These are phyloP conservation scores for Ceraclea dissimilis DNA, from an alignment of 2,888 invertebrate genomes.

Conservation along the genomic window DNA sequence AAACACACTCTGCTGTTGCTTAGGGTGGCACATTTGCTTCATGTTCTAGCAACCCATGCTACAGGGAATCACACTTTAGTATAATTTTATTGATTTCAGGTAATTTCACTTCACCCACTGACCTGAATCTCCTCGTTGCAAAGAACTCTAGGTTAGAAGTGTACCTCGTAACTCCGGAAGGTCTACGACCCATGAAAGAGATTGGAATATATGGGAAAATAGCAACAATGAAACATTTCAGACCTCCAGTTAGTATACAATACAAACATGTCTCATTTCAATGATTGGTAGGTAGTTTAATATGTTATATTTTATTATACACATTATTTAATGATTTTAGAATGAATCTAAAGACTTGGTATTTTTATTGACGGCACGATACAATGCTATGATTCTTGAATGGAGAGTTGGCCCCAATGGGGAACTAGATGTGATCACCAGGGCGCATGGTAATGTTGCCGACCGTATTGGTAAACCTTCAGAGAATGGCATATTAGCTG, in stretches of 20 bases:
- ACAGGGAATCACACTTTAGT: no score
- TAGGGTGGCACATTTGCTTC: no score
- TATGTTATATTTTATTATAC: background rate
- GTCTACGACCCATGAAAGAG: slow-evolving; percentile 89
- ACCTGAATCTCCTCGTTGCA: slow-evolving; percentile 91
- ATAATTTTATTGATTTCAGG: slow-evolving; percentile 49
- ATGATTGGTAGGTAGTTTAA: background rate
- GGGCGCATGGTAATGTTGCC: slow-evolving; percentile 93
- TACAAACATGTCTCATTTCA: background rate
- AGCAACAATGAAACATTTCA: slow-evolving; percentile 88
- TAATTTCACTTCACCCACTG: slow-evolving; percentile 90
- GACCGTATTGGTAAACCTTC: slow-evolving; percentile 92
- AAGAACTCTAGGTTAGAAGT: slow-evolving; percentile 93
- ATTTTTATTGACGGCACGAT: slow-evolving; percentile 87
- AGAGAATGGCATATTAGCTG: slow-evolving; percentile 91
- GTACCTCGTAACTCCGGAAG: slow-evolving; percentile 93
- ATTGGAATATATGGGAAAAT: slow-evolving; percentile 92
- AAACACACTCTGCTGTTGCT: no score
- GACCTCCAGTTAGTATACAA: slow-evolving; percentile 64
- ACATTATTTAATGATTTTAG: slow-evolving; percentile 40
- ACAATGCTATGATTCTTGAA: slow-evolving; percentile 96
- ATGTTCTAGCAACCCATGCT: no score
- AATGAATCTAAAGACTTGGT: slow-evolving; percentile 86
- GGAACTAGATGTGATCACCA: slow-evolving; percentile 88
- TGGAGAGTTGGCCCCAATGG: slow-evolving; percentile 65